Evolutionary conservation across 2,888 invertebrate genomes (phyloP).

Genomic region (Diplolepis rosae): DNA sequence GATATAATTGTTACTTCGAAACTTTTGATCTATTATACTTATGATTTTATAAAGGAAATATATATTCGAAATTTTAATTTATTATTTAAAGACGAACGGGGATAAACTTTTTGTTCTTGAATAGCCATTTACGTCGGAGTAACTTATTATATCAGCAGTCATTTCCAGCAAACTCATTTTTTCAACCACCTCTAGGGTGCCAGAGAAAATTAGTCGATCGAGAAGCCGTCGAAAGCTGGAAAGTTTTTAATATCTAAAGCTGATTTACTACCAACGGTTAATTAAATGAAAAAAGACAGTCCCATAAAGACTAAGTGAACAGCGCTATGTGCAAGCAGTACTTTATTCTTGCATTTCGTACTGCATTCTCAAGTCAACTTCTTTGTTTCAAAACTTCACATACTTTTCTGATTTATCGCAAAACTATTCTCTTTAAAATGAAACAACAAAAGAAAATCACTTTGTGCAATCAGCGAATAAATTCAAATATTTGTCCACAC

Average conservation of each 20-base stretch:
- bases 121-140: background rate
- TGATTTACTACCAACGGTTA: slow-evolving; percentile 62
- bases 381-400: background rate
- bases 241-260: slow-evolving; percentile 63
- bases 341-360: slow-evolving; percentile 46
- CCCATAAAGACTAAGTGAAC: slow-evolving; percentile 51
- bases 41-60: too few relatives aligned
- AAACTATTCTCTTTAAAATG: slow-evolving; percentile 46
- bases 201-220: slow-evolving; percentile 41
- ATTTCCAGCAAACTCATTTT: slow-evolving; percentile 28
- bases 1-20: too few relatives aligned
- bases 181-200: slow-evolving; percentile 32
- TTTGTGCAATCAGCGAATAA: too few relatives aligned
- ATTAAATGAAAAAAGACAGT: slow-evolving; percentile 60
- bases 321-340: slow-evolving; percentile 42
- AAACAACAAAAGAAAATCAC: background rate
- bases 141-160: slow-evolving; percentile 9
- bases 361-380: slow-evolving; percentile 43
- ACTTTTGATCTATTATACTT: too few relatives aligned
- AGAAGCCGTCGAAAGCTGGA: slow-evolving; percentile 43
- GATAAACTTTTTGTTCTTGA: background rate
- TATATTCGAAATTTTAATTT: too few relatives aligned
- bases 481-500: too few relatives aligned
- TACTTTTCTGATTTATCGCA: slow-evolving; percentile 43
- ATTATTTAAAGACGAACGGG: background rate